These are phyloP conservation scores for Eublepharis macularius DNA, from an alignment of 2,113 vertebrate genomes.

Conservation along the genomic window DNA sequence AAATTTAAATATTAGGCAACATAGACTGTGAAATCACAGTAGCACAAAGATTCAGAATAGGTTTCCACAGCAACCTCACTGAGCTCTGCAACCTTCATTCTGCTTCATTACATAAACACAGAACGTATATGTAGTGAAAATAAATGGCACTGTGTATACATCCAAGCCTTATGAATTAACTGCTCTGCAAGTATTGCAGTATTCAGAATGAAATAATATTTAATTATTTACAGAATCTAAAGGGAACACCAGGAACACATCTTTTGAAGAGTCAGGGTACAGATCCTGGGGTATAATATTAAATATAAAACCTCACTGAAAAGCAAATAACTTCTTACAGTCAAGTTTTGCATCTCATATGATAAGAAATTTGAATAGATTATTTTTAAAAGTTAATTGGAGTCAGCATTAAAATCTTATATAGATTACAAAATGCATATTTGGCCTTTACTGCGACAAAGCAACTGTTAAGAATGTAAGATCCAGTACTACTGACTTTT, in stretches of 20 bases:
- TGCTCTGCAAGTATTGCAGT: constrained; percentile 17
- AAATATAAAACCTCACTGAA: background rate
- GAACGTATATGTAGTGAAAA: constrained; percentile 58
- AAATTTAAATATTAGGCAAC: constrained; percentile 28
- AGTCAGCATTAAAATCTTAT: background rate
- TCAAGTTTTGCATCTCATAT: background rate
- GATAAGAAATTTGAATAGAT: background rate
- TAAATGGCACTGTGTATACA: constrained; percentile 23
- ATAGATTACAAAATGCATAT: background rate
- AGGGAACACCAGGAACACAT: background rate
- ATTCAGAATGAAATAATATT: background rate
- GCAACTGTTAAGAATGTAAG: background rate
- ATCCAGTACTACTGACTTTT: background rate
- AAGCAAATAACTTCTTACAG: background rate
- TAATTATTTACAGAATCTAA: constrained; percentile 9
- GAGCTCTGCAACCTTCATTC: constrained; percentile 59
- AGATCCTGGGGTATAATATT: background rate
- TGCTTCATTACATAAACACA: constrained; percentile 68
- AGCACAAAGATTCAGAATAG: constrained; percentile 53
- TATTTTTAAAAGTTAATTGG: background rate
- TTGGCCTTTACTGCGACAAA: background rate
- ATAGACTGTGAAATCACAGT: constrained; percentile 23
- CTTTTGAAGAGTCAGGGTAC: rapidly evolving
- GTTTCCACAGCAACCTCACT: constrained; percentile 71
- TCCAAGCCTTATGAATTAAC: constrained; percentile 39